Conservation (phyloP, 2,797 vertebrate species). For the Eremophila alpestris region DNA sequence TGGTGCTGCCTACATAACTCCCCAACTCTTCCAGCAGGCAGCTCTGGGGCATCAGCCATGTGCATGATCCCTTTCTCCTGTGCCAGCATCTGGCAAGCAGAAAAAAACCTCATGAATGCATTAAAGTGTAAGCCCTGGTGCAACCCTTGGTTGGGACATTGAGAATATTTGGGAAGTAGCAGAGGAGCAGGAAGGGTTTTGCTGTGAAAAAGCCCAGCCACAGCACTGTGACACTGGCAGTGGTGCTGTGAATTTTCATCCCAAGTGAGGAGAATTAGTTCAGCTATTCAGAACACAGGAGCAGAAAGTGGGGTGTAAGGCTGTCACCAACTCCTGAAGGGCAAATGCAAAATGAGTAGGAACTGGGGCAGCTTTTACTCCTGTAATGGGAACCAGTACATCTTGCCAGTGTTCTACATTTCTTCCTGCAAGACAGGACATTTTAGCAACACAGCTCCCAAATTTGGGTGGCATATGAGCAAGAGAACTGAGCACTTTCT, state of each 20-base stretch:
- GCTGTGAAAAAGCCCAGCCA: background rate
- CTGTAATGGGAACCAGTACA: background rate
- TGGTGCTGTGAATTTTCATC: background rate
- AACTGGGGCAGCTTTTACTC: background rate
- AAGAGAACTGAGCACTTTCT: background rate
- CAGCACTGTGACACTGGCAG: background rate
- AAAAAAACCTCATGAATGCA: background rate
- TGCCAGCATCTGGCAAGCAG: background rate
- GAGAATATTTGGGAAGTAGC: background rate
- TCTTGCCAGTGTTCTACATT: background rate
- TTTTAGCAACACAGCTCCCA: background rate
- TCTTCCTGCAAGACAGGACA: background rate
- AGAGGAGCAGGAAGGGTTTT: background rate
- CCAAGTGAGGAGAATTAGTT: background rate
- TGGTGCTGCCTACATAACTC: background rate
- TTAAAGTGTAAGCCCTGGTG: background rate
- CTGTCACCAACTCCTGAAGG: background rate
- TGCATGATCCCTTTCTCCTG: background rate
- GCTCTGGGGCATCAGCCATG: background rate
- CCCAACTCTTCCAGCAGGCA: accelerated
- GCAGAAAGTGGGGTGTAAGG: background rate
- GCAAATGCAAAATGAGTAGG: background rate
- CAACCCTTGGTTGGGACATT: background rate
- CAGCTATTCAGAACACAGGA: background rate
- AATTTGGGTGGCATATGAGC: background rate